Evolutionary conservation across 2,797 vertebrate species (phyloP), one percentile per base, ranked within the genome.

Genomic region (Poecilia velifera): DNA sequence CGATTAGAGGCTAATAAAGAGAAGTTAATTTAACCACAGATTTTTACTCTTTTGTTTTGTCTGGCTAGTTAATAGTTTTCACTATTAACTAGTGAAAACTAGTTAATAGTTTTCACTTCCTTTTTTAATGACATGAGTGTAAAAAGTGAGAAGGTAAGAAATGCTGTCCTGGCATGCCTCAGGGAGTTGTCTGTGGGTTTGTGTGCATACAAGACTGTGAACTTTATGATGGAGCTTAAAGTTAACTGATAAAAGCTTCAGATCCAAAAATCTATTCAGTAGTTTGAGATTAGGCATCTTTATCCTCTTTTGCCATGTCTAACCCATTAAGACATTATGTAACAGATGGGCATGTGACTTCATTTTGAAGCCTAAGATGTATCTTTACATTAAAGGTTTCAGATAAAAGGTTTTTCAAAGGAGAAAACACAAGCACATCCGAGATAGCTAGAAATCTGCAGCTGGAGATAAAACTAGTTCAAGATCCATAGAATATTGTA

Each of bases 81-180:
- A 34, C 34, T 34, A 34, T 34, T 34, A 34, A 34, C 34, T 34
- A 34, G 34, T 34, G 34, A 34, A 34, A 34, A 34, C 74, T 76
- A 77, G 76, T 75, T 74, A 86, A 89, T 62, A 87, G 86, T 88
- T 79, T 82, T 82, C 89, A 92, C 88, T 89, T 93, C 87, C 12
- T 13, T 68, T 12, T 22, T 41, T 70, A 34, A 16, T 31, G 16
- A 81, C 88, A 85, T 85, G 39, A 41, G 74, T 84, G 82, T 79
- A 78, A 86, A 82, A 77, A 53, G 64, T 75, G 46, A 74, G 86
- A 80, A 82, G 77, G 86, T 36, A 86, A 51, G 71, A 85, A 85
- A 83, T 43, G 72, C 78, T 2, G 68, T 82, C 73, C 80, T 86
- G 84, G 82, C 87, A 85, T 78, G 87, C 82, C 68, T 10, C 78